Base-by-base conservation (phyloP, 2,113 vertebrate genomes). In the Romanogobio albipinnatus region DNA sequence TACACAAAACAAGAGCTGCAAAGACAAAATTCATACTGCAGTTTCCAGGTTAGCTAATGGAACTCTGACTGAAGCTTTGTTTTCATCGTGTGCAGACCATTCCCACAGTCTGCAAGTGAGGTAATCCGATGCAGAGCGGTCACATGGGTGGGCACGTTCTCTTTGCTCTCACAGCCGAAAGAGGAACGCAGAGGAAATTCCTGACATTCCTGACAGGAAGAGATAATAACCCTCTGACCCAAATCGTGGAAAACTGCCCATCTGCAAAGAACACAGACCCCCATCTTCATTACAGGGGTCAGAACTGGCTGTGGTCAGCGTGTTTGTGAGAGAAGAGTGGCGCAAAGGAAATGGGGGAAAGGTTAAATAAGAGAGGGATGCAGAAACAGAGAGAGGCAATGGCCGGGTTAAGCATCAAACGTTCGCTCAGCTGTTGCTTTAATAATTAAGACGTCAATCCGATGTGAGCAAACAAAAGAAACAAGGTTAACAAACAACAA, bases 141-240 rank as follows among this genome's bases (percentile, higher is more conserved):
- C 81, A 84, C 84, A 73, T 76, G 58, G 80, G 82, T 39, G 75
- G 36, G 76, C 87, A 39, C 85, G 88, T 86, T 87, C 86, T 77
- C 90, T 91, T 88, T 49, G 73, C 73, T 51, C 49, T 89, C 90
- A 68, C 84, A 78, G 91, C 91, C 91, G 86, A 92, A 93, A 91
- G 90, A 90, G 84, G 77, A 80, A 91, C 89, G 91, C 24, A 85
- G 91, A 94, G 93, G 93, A 94, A 94, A 95, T 94, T 93, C 93
- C 89, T 90, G 47, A 90, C 93, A 94, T 95, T 94, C 93, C 93
- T 94, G 93, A 92, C 93, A 94, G 92, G 92, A 95, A 94, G 92
- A 94, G 93, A 94, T 95, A 94, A 93, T 93, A 92, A 91, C 90
- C 91, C 91, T 79, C 17, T 93, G 92, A 92, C 91, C 90, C 88